phyloP scores from a whole-genome alignment of 2,113 vertebrate species.

The Colius striatus region DNA sequence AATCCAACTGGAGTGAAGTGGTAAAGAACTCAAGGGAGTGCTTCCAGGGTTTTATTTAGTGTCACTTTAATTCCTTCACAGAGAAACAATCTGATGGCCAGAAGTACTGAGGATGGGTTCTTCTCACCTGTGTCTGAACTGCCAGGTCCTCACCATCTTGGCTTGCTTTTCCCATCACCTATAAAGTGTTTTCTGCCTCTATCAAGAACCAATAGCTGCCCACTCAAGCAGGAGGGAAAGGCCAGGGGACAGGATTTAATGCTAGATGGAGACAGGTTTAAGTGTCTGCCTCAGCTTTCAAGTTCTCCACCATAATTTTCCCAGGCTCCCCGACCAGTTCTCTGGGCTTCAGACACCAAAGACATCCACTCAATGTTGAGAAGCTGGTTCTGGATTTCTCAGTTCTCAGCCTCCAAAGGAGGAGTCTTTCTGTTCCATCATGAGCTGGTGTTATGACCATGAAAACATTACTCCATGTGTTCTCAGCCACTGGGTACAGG shows the following conservation, averaged over 20 bases:
- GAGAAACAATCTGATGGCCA: background rate
- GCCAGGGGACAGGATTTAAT: background rate
- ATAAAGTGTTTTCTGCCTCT: background rate
- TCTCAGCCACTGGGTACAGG: background rate
- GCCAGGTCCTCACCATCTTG: background rate
- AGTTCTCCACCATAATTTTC: background rate
- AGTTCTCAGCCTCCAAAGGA: background rate
- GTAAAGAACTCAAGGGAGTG: background rate
- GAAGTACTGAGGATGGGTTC: background rate
- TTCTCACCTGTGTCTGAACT: background rate
- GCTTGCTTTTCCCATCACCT: background rate
- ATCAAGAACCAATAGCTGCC: background rate
- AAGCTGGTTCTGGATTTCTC: background rate
- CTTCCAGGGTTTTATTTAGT: background rate
- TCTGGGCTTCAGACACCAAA: background rate
- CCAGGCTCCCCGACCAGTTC: background rate
- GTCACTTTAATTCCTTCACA: background rate
- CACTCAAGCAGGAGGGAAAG: background rate
- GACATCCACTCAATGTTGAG: background rate
- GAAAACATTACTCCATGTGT: background rate
- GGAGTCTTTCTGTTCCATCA: background rate
- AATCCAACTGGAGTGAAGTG: background rate
- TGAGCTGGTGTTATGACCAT: background rate
- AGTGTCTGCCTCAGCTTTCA: background rate
- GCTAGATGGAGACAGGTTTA: too few relatives aligned